These are phyloP conservation scores for Pharmacophagus antenor DNA, from an alignment of 2,888 invertebrate genomes.

Conservation along the genomic window DNA sequence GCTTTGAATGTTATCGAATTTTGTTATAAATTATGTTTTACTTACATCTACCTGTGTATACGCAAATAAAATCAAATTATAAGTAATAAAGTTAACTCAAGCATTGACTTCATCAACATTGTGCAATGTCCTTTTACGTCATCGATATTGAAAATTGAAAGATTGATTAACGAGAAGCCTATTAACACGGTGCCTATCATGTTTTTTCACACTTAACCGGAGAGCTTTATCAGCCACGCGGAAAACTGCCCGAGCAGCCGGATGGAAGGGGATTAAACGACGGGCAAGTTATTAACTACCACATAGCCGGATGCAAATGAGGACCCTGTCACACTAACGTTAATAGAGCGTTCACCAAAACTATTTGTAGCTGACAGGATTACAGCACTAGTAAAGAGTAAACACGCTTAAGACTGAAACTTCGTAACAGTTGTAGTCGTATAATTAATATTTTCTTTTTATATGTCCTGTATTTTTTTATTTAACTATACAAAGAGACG, in stretches of 20 bases:
- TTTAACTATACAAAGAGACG: not conserved
- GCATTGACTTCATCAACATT: not conserved
- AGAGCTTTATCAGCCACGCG: slow-evolving; percentile 25
- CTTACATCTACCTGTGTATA: not conserved
- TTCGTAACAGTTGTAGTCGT: not conserved
- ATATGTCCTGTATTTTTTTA: not conserved
- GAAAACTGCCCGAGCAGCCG: slow-evolving; percentile 23
- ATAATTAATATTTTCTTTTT: not conserved
- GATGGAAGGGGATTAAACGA: slow-evolving; percentile 24
- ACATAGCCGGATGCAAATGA: slow-evolving; percentile 24
- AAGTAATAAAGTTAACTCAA: not conserved
- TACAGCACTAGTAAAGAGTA: slow-evolving; percentile 3
- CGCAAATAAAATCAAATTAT: not conserved
- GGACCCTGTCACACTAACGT: slow-evolving; percentile 11
- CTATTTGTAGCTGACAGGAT: slow-evolving; percentile 21
- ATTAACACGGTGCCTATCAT: slow-evolving; percentile 22
- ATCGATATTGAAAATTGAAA: slow-evolving; percentile 25
- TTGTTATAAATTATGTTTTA: no score
- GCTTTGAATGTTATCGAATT: not conserved
- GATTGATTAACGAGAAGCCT: slow-evolving; percentile 24
- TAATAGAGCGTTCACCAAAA: slow-evolving; percentile 20
- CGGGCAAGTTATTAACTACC: slow-evolving; percentile 25
- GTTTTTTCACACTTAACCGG: slow-evolving; percentile 26
- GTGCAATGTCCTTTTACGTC: slow-evolving; percentile 2
- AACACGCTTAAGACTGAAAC: not conserved